Base-by-base conservation (phyloP, 2,797 vertebrate genomes). In the Thamnophis elegans region DNA sequence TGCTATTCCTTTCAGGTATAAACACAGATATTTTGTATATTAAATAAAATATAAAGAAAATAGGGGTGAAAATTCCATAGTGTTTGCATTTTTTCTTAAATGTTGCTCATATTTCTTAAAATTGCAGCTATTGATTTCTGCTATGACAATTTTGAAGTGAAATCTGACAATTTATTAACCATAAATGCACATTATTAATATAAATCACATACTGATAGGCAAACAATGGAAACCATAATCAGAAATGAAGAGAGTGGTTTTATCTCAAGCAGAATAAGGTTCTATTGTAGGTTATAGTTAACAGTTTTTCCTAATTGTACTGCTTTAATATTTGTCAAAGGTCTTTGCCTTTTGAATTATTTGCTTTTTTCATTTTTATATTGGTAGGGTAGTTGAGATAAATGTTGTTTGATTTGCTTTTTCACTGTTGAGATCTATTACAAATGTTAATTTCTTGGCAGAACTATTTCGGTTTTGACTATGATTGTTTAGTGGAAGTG, bases 111-210 rank as follows among this genome's bases (percentile, higher is more conserved):
- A n/a, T 91, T 86, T 93, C 90, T 85, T 93, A 87, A 93, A 90
- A 82, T 82, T 36, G 42, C 88, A 73, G 55, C 73, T 95, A 94
- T 94, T 88, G 95, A 89, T 95, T 92, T 95, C 94, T 94, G 47
- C 12, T 65, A 42, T 87, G 55, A 93, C 36, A 85, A 88, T 89
- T 96, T 94, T 7, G 0, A 93, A 95, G 92, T 90, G 36, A 91
- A 62, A 90, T 92, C 90, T 94, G 93, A 92, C 5, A 26, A 54
- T 62, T 87, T 95, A 89, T 85, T 85, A 55, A 58, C 51, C 25
- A 88, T 92, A 73, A 60, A 91, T 55, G 51, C 28, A 93, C 93
- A 68, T 56, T 53, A 47, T 51, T 85, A 87, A 82, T 93, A 58
- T 91, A 94, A 94, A 95, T 55, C 89, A 91, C 68, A 91, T 95